Base-by-base conservation (phyloP, 2,797 vertebrate genomes). In the Pseudochirops corinnae region DNA sequence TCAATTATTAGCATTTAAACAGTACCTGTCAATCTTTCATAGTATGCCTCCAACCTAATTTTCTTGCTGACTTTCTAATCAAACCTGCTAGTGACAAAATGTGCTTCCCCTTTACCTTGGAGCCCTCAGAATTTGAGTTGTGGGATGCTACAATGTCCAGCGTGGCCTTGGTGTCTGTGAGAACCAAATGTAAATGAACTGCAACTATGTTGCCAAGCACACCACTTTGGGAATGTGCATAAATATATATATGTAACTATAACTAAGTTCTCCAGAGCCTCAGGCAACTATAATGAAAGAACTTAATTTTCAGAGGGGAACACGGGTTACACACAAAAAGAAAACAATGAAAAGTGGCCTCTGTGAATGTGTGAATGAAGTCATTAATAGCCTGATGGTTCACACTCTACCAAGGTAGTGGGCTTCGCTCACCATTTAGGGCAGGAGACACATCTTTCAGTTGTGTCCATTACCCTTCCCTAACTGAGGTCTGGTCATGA, bases 31-130 rank as follows among this genome's bases (percentile, higher is more conserved):
- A 53, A 33, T 93, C 10, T 57, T 1, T 0, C 82, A 0, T 94
- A 92, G 93, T 67, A 10, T 93, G 4, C 4, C 93, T 6, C 52
- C 46, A 0, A 13, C 52, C 94, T 62, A n/a, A 14, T 97, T 57
- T 94, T 94, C 46, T 92, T 5, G 0, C 0, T 67, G 56, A 93
- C 0, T 0, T 92, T 57, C 46, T 39, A 94, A 55, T 21, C 24
- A 95, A 82, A 82, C 95, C 82, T 82, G 0, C 4, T 97, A 97
- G 55, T 93, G 55, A 56, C 0, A 90, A 46, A 14, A 95, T 31
- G 96, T 90, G 0, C 91, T 10, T 82, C 28, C 92, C 46, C 24
- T 94, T 93, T 53, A 33, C 52, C 39, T 46, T 82, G 74, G 21
- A 82, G 21, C n/a, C 21, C 21, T 82, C 39, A 82, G 39, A 82